Evolutionary conservation across 1,140 invertebrate species (phyloP), one percentile per base, ranked within the genome.

Genomic region (Psix sp.): DNA sequence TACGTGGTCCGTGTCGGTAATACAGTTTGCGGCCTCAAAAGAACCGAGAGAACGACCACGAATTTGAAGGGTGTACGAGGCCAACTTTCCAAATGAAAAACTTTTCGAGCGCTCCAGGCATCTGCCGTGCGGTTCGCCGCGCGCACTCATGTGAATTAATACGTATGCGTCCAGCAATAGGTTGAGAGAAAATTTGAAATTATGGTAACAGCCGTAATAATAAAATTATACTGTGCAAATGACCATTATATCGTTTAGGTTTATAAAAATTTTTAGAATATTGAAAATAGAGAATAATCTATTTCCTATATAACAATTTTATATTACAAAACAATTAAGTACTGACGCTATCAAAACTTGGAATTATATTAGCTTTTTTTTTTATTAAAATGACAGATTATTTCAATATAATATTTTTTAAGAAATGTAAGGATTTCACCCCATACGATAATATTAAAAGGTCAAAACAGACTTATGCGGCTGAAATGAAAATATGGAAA

Each of bases 401-500:
- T 29, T 24, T 24, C n/a, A 29, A 29, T 10, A 29, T 7, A 2
- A 7, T 10, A 29, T 1, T 29, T n/a, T 29, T 2, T 7, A 7
- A 29, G 7, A 29, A 10, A 29, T 29, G n/a, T n/a, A n/a, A n/a
- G n/a, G n/a, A n/a, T n/a, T n/a, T n/a, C n/a, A n/a, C n/a, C n/a
- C n/a, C n/a, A n/a, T n/a, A n/a, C n/a, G n/a, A n/a, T n/a, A n/a
- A n/a, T n/a, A n/a, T 29, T 3, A 1, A 29, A 29, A 2, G 26
- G 26, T 29, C 26, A n/a, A 2, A 9, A 24, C 21, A 20, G 35
- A 1, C 11, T 59, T 42, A 26, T 16, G 62, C 29, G 67, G 68
- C 71, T 76, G 59, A 79, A 78, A 67, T 72, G 66, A 66, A 48
- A 74, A 63, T 54, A 73, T 80, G 76, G 70, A 80, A 77, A 76